Base-by-base conservation (phyloP, 1,140 invertebrate genomes). In the Ips nitidus region DNA sequence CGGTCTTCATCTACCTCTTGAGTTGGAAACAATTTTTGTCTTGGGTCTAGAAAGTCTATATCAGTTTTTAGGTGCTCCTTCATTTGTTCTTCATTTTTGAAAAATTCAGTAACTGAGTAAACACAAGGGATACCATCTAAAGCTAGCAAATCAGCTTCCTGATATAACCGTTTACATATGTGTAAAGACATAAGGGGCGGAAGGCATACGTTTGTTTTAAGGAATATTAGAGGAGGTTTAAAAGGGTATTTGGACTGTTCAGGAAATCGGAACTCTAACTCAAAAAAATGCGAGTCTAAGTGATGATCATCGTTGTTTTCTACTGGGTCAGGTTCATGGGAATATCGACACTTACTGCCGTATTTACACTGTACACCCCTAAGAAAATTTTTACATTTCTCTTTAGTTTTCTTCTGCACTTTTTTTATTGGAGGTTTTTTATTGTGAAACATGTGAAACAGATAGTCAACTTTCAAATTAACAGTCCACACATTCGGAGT, bases 201-300 rank as follows among this genome's bases (percentile, higher is more conserved):
- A 75, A 89, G 86, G 7, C 77, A 71, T 36, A 77, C 77, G 77
- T 81, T 80, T 47, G 87, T 84, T 83, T 89, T 88, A 75, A 91
- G 79, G 79, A 88, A 87, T 75, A 91, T 80, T 74, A 86, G 83
- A 4, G 90, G 89, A 1, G 88, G 82, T 81, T 91, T 86, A 76
- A 85, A 88, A 1, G 91, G 91, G 80, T 92, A 92, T 72, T 85
- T 83, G 60, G 84, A 86, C 79, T 87, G 84, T 70, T 85, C 81
- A 3, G 88, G 85, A 83, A 92, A 91, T 74, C 90, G 83, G 76
- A 92, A 85, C 85, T 92, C 90, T 75, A 92, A 81, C 73, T 86
- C 84, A 80, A 88, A 90, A 57, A 79, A 73, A 75, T 74, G 78
- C 63, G 76, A 72, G 50, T 76, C 71, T 59, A 81, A 70, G 74